Evolutionary conservation across 1,140 invertebrate genomes (phyloP).

Genomic region (Sinella curviseta): DNA sequence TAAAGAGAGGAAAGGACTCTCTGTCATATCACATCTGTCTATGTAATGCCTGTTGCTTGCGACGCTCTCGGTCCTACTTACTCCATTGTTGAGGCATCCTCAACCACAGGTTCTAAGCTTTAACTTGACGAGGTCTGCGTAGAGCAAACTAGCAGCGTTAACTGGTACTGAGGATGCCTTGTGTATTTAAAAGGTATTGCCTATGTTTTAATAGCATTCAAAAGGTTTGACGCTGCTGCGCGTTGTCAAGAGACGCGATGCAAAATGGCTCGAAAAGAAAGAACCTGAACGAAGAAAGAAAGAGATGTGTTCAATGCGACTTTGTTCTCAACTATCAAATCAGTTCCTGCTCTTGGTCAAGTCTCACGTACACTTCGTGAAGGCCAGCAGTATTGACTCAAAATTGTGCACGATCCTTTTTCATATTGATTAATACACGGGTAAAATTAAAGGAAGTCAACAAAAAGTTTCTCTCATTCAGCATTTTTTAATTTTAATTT

Average conservation of each 20-base stretch:
- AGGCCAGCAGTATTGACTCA: background rate
- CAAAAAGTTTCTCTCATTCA: too few relatives aligned
- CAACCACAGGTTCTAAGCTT: background rate
- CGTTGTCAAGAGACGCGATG: background rate
- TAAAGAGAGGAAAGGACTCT: background rate
- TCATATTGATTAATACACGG: too few relatives aligned
- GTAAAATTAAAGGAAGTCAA: too few relatives aligned
- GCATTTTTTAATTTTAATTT: too few relatives aligned
- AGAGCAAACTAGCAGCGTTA: too few relatives aligned
- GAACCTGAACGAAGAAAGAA: background rate
- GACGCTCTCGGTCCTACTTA: slow-evolving; percentile 1
- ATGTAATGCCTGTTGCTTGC: background rate
- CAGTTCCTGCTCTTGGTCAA: slow-evolving; percentile 2
- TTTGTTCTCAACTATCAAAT: background rate
- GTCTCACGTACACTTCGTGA: background rate
- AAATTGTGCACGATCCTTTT: too few relatives aligned
- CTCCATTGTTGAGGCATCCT: slow-evolving; percentile 20
- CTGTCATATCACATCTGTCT: background rate
- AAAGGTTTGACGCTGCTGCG: background rate
- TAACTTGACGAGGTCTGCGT: background rate
- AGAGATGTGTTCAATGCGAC: background rate
- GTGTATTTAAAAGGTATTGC: background rate
- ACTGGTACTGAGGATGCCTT: too few relatives aligned
- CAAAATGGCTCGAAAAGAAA: background rate
- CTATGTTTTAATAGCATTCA: background rate